phyloP scores from a whole-genome alignment of 2,888 invertebrate genomes.

The Cyaniris semiargus region DNA sequence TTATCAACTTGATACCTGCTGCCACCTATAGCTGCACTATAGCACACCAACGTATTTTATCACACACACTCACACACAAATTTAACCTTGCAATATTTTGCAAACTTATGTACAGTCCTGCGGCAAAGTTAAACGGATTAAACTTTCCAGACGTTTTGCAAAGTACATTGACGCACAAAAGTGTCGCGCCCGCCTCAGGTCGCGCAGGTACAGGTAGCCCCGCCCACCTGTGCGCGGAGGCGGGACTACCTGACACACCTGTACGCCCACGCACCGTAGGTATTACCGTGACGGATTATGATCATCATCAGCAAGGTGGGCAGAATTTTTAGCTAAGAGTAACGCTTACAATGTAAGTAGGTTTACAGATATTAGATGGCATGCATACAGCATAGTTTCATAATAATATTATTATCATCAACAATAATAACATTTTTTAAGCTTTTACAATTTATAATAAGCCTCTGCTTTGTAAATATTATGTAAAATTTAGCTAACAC shows the following conservation, averaged over 20 bases:
- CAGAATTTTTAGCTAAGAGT: background rate
- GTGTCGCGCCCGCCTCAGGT: constrained; percentile 25
- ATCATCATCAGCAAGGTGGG: background rate
- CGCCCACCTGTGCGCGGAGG: constrained; percentile 48
- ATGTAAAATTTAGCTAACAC: too few species aligned
- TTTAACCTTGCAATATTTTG: too few species aligned
- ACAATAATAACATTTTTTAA: too few species aligned
- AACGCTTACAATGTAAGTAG: too few species aligned
- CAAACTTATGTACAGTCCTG: background rate
- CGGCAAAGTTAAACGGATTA: background rate
- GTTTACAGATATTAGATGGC: too few species aligned
- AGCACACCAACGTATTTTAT: background rate
- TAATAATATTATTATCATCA: background rate
- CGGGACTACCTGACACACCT: constrained; percentile 51
- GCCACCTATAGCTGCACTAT: background rate
- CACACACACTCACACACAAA: background rate
- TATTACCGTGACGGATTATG: background rate
- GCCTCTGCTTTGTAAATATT: too few species aligned
- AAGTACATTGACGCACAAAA: constrained; percentile 21
- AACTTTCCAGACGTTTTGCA: background rate
- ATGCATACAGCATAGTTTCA: background rate
- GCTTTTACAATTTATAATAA: too few species aligned
- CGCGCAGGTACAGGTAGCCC: constrained; percentile 46
- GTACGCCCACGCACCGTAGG: constrained; percentile 43
- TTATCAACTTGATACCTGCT: too few species aligned